Conservation (phyloP, 2,888 invertebrate genomes). For the Synanthedon andrenaeformis region DNA sequence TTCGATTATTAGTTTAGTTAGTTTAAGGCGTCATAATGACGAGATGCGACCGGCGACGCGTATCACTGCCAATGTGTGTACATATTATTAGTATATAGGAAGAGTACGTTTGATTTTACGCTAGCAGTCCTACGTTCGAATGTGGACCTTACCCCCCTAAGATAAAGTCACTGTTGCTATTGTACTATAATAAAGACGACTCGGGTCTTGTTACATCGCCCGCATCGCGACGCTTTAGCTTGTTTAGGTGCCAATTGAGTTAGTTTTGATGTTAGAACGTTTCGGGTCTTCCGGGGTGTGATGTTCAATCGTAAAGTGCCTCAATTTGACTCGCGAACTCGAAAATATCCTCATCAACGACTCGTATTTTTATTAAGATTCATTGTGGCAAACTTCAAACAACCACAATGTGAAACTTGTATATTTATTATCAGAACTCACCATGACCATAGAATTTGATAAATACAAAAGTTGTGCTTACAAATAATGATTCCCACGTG, state of each 20-base stretch:
- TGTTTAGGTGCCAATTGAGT: conserved; percentile 14
- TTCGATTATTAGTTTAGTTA: conserved; percentile 24
- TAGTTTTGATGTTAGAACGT: conserved; percentile 1
- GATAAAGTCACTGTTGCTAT: too few species aligned
- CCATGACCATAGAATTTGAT: too few species aligned
- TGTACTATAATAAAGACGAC: too few species aligned
- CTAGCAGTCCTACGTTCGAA: too few species aligned
- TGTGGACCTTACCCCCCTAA: too few species aligned
- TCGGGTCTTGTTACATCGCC: conserved; percentile 1
- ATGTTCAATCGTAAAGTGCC: conserved; percentile 46
- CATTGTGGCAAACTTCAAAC: too few species aligned
- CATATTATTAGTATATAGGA: conserved; percentile 29
- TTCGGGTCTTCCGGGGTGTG: conserved; percentile 12
- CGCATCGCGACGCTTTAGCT: conserved; percentile 29
- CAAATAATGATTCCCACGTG: too few species aligned
- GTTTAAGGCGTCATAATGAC: conserved; percentile 14
- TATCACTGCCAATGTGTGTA: conserved; percentile 63
- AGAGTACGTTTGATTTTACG: background rate
- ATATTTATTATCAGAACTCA: too few species aligned
- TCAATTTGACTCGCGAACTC: conserved; percentile 21
- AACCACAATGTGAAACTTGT: too few species aligned
- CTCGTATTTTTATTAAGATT: too few species aligned
- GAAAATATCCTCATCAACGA: conserved; percentile 4
- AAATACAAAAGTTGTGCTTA: too few species aligned
- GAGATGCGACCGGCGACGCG: conserved; percentile 53